Conservation (phyloP, 1,140 invertebrate genomes). For the Trichonephila inaurata region DNA sequence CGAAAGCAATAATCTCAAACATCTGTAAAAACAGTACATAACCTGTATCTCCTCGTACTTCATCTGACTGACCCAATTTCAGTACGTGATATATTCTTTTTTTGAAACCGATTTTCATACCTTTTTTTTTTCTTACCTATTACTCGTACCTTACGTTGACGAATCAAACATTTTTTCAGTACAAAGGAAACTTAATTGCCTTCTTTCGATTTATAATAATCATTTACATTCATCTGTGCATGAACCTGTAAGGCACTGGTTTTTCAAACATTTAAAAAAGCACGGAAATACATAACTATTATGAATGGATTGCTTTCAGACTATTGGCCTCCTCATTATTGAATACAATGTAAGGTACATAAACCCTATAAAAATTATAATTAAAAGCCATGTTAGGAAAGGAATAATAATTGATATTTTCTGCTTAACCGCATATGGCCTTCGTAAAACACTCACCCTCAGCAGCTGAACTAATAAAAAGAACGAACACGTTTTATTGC, state of each 20-base stretch:
- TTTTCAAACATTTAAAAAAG: neutral
- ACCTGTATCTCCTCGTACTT: neutral
- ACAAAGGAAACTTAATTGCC: neutral
- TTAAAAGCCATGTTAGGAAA: neutral
- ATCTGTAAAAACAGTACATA: neutral
- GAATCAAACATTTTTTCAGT: neutral
- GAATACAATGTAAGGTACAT: neutral
- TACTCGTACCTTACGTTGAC: neutral
- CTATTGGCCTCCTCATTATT: neutral
- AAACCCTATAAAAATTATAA: neutral
- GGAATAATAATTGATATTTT: neutral
- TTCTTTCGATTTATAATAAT: neutral
- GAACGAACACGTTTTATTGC: neutral
- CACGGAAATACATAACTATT: neutral
- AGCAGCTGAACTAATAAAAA: constrained; percentile 44
- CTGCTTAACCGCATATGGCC: neutral
- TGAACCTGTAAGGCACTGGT: neutral
- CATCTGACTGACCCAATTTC: neutral
- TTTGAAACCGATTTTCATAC: neutral
- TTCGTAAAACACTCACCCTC: neutral
- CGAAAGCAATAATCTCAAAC: neutral
- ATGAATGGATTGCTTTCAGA: neutral
- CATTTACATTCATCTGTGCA: neutral
- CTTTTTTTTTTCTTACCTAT: neutral
- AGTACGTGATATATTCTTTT: neutral